These are phyloP conservation scores for Connochaetes taurinus DNA, from an alignment of 2,113 vertebrate species.

Conservation along the genomic window DNA sequence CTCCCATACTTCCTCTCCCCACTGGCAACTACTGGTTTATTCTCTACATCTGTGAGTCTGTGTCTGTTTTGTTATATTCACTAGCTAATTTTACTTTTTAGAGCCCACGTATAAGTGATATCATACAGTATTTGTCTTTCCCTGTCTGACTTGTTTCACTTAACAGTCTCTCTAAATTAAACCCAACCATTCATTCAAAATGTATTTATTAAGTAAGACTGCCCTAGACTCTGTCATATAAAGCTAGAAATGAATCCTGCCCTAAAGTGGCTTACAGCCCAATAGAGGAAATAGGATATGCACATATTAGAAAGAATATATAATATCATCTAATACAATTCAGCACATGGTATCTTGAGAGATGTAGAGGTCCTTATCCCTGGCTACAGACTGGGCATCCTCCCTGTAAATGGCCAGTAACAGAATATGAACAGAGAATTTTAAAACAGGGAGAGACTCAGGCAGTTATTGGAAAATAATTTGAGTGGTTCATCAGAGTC, in stretches of 20 bases:
- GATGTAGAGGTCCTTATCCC: not conserved
- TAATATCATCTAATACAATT: not conserved
- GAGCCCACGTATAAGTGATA: not conserved
- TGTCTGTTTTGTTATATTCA: not conserved
- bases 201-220: not conserved
- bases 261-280: not conserved
- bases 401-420: not conserved
- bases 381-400: not conserved
- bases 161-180: not conserved
- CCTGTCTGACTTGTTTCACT: not conserved
- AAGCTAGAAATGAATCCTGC: not conserved
- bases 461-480: not conserved
- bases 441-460: not conserved
- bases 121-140: not conserved
- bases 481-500: not conserved
- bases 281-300: not conserved
- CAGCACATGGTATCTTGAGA: not conserved
- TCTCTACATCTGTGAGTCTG: not conserved
- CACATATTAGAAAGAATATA: not conserved
- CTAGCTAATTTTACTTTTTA: not conserved
- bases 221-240: not conserved
- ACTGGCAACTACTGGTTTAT: not conserved
- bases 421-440: not conserved
- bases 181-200: not conserved
- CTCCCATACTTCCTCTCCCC: not conserved